phyloP scores from a whole-genome alignment of 2,113 vertebrate genomes.

The Xiphorhynchus elegans region DNA sequence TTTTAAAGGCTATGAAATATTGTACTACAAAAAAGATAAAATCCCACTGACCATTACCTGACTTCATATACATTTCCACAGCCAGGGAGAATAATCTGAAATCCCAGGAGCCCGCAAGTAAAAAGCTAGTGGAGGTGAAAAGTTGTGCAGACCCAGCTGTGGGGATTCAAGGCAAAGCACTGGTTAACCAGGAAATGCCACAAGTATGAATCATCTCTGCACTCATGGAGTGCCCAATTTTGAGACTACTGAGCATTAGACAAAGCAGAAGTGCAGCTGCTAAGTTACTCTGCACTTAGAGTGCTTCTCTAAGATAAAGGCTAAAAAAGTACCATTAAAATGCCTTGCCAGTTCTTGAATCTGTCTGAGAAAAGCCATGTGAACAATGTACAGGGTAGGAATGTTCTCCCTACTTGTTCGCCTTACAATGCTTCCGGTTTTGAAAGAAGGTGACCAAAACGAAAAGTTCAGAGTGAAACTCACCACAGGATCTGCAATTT shows the following conservation, averaged over 20 bases:
- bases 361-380: neutral
- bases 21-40: neutral
- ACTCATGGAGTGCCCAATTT: neutral
- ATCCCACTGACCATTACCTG: neutral
- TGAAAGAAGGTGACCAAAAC: neutral
- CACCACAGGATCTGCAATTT: neutral
- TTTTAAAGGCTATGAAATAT: neutral
- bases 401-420: neutral
- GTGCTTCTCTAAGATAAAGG: neutral
- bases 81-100: neutral
- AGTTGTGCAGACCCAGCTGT: neutral
- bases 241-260: neutral
- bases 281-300: neutral
- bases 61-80: neutral
- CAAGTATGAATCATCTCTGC: neutral
- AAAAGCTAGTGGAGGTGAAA: slow-evolving; percentile 7
- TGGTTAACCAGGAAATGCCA: slow-evolving; percentile 16
- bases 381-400: neutral
- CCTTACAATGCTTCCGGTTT: neutral
- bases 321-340: neutral
- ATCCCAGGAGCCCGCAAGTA: neutral
- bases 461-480: neutral
- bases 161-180: neutral
- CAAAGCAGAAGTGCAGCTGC: neutral
- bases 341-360: neutral